Evolutionary conservation across 2,888 invertebrate genomes (phyloP).

Genomic region (Octodonta nipae): DNA sequence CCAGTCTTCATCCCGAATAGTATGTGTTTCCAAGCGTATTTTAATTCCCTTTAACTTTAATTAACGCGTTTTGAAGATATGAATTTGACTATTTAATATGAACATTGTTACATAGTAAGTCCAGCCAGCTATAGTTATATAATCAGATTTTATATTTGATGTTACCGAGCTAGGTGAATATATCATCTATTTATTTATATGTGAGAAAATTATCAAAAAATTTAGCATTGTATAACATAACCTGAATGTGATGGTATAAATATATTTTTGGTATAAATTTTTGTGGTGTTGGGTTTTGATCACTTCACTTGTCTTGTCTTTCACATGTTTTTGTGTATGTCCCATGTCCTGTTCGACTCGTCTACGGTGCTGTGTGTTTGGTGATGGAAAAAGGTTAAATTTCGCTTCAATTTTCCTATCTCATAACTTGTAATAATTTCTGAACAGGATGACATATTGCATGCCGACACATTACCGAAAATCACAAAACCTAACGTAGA

Average conservation of each 20-base stretch:
- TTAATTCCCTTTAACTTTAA: no score
- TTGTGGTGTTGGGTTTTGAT: slow-evolving; percentile 12
- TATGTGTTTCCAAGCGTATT: no score
- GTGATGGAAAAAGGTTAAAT: no score
- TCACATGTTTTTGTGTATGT: neutral
- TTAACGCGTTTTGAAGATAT: no score
- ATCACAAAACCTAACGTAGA: slow-evolving; percentile 18
- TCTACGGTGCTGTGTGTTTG: no score
- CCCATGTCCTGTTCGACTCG: no score
- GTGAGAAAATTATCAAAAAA: slow-evolving; percentile 8
- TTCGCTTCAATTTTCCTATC: slow-evolving; percentile 6
- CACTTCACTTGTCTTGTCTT: neutral
- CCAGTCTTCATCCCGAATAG: no score
- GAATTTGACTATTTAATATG: no score
- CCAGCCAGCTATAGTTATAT: no score
- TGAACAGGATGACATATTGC: slow-evolving; percentile 20
- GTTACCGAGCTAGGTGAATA: slow-evolving; percentile 19
- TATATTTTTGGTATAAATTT: slow-evolving; percentile 30
- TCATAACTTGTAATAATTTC: slow-evolving; percentile 12
- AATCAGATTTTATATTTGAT: slow-evolving; percentile 24
- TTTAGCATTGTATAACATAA: slow-evolving; percentile 6
- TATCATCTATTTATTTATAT: slow-evolving; percentile 20
- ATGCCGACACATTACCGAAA: slow-evolving; percentile 29
- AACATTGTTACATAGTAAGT: no score
- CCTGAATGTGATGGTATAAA: slow-evolving; percentile 29